Evolutionary conservation across 2,113 vertebrate genomes (phyloP).

Genomic region (Arothron firmamentum): DNA sequence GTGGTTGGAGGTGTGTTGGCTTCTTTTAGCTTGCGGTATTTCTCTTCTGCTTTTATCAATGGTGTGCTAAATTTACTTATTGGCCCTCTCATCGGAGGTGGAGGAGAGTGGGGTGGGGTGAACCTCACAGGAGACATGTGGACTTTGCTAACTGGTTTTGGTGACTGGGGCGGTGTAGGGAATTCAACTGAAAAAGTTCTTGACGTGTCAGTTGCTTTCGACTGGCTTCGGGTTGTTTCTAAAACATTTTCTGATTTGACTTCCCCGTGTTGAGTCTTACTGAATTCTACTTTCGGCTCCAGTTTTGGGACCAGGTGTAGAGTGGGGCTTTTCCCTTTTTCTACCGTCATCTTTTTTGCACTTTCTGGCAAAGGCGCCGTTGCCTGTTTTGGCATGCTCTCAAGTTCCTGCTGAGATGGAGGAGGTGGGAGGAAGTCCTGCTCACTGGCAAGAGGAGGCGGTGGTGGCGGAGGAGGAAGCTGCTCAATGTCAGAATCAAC

Average conservation of each 20-base stretch:
- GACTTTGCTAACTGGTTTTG: conserved; percentile 55
- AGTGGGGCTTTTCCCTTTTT: conserved; percentile 65
- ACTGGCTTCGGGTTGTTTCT: conserved; percentile 47
- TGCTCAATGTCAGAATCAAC: conserved; percentile 68
- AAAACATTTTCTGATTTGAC: conserved; percentile 34
- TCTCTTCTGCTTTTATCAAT: conserved; percentile 88
- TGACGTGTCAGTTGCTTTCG: conserved; percentile 32
- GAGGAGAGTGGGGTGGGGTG: conserved; percentile 75
- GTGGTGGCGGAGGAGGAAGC: conserved; percentile 66
- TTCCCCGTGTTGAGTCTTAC: conserved; percentile 38
- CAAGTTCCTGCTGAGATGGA: conserved; percentile 72
- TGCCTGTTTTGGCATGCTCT: conserved; percentile 56
- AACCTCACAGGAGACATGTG: conserved; percentile 69
- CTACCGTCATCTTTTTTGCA: conserved; percentile 66
- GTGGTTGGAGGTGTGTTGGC: conserved; percentile 67
- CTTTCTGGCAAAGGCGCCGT: conserved; percentile 56
- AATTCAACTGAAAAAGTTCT: conserved; percentile 47
- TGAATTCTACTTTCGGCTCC: conserved; percentile 64
- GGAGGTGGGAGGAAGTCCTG: conserved; percentile 71
- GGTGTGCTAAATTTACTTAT: conserved; percentile 84
- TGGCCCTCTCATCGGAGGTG: conserved; percentile 70
- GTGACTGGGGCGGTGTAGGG: conserved; percentile 50
- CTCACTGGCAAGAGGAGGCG: conserved; percentile 50
- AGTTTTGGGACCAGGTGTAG: conserved; percentile 73
- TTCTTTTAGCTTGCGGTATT: conserved; percentile 77